Conservation (phyloP, 2,113 vertebrate genomes). For the Sprattus sprattus region DNA sequence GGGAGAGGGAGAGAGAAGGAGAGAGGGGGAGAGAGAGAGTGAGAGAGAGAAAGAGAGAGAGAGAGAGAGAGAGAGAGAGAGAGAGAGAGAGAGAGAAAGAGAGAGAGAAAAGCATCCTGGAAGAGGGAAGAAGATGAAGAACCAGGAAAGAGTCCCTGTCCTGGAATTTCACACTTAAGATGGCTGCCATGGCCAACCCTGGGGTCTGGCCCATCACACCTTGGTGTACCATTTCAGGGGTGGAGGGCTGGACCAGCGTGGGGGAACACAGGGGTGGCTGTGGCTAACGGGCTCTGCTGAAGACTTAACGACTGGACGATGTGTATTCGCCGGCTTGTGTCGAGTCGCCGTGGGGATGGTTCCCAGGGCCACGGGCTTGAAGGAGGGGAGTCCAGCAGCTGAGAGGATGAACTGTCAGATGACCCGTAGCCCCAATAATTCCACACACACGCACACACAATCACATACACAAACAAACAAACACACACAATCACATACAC, state of each 20-base stretch:
- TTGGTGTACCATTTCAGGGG: slow-evolving; percentile 58
- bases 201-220: slow-evolving; percentile 40
- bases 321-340: slow-evolving; percentile 68
- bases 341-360: slow-evolving; percentile 60
- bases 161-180: slow-evolving; percentile 59
- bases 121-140: not conserved
- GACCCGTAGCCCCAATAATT: not conserved
- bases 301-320: slow-evolving; percentile 68
- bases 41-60: not conserved
- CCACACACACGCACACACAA: not conserved
- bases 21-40: not conserved
- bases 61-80: not conserved
- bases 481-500: not conserved
- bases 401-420: not conserved
- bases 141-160: slow-evolving; percentile 27
- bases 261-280: slow-evolving; percentile 57
- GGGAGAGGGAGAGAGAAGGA: not conserved
- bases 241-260: slow-evolving; percentile 40
- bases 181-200: slow-evolving; percentile 20
- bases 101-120: slow-evolving; percentile 1
- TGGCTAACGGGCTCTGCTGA: slow-evolving; percentile 58
- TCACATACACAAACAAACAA: not conserved
- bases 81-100: slow-evolving; percentile 18
- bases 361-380: slow-evolving; percentile 61
- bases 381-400: not conserved